These are phyloP conservation scores for Quadriops clusia DNA, from an alignment of 2,888 invertebrate genomes.

Conservation along the genomic window DNA sequence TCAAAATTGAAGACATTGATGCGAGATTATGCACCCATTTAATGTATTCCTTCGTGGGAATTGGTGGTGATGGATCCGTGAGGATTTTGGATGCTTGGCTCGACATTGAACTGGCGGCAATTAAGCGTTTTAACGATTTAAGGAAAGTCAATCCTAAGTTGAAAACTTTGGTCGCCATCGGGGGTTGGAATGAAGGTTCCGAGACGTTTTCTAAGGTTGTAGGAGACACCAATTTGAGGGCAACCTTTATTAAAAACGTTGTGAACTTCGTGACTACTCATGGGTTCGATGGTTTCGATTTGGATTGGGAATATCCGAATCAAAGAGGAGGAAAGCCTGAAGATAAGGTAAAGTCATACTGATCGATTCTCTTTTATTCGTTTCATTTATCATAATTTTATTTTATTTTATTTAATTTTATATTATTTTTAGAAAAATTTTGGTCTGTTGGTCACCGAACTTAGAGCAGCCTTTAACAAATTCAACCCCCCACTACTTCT, in stretches of 20 bases:
- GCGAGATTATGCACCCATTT: conserved; percentile 61
- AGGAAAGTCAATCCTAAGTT: conserved; percentile 40
- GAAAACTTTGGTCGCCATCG: conserved; percentile 50
- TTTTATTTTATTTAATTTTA: too few species aligned
- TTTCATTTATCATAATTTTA: too few species aligned
- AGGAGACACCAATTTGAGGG: conserved; percentile 33
- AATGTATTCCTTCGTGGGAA: conserved; percentile 62
- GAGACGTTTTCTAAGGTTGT: conserved; percentile 35
- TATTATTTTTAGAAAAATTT: too few species aligned
- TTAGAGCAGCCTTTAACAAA: too few species aligned
- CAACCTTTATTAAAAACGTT: conserved; percentile 44
- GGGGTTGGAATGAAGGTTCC: conserved; percentile 52
- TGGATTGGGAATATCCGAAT: conserved; percentile 62
- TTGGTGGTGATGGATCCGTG: conserved; percentile 42
- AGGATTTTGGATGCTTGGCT: conserved; percentile 47
- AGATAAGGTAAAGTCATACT: conserved; percentile 26
- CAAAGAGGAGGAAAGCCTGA: conserved; percentile 35
- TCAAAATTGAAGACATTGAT: conserved; percentile 53
- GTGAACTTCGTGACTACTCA: conserved; percentile 41
- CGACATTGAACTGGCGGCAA: conserved; percentile 47
- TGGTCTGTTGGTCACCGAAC: too few species aligned
- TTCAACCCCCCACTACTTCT: too few species aligned
- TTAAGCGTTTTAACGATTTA: conserved; percentile 41
- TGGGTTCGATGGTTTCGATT: conserved; percentile 56
- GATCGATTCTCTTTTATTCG: neutral